Evolutionary conservation across 2,888 invertebrate species (phyloP).

Genomic region (Harpalus rubripes): DNA sequence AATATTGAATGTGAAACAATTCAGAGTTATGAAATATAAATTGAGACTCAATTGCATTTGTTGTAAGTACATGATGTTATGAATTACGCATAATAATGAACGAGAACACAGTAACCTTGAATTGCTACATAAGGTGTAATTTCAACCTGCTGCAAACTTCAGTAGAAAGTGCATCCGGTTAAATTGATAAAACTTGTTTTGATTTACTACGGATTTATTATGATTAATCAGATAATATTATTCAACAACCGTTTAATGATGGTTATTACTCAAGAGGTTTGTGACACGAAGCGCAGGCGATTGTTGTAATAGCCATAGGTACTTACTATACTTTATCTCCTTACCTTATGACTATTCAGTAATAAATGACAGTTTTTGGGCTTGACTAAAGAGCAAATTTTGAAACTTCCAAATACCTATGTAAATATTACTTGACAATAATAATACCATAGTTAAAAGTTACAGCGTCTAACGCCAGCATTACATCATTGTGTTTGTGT

Average conservation of each 20-base stretch:
- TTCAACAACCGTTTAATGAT: not conserved
- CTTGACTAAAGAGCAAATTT: too few species aligned
- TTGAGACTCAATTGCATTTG: not conserved
- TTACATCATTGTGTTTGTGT: too few species aligned
- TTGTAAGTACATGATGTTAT: not conserved
- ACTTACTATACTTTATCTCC: too few species aligned
- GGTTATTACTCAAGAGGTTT: too few species aligned
- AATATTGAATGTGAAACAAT: not conserved
- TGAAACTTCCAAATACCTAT: too few species aligned
- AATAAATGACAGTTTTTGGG: too few species aligned
- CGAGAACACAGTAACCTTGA: slow-evolving; percentile 32
- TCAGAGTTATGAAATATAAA: not conserved
- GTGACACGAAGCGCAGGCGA: too few species aligned
- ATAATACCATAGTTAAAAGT: too few species aligned
- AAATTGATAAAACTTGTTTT: not conserved
- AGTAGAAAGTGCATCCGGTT: slow-evolving; percentile 35
- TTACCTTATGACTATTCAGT: too few species aligned
- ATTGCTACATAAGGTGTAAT: slow-evolving; percentile 48
- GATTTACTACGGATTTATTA: not conserved
- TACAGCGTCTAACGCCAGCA: too few species aligned
- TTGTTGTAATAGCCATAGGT: too few species aligned
- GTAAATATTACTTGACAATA: too few species aligned
- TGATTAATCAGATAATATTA: not conserved
- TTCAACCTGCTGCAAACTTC: slow-evolving; percentile 16
- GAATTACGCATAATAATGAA: slow-evolving; percentile 35